These are phyloP conservation scores for Saturnia pavonia DNA, from an alignment of 2,888 invertebrate genomes.

Conservation along the genomic window DNA sequence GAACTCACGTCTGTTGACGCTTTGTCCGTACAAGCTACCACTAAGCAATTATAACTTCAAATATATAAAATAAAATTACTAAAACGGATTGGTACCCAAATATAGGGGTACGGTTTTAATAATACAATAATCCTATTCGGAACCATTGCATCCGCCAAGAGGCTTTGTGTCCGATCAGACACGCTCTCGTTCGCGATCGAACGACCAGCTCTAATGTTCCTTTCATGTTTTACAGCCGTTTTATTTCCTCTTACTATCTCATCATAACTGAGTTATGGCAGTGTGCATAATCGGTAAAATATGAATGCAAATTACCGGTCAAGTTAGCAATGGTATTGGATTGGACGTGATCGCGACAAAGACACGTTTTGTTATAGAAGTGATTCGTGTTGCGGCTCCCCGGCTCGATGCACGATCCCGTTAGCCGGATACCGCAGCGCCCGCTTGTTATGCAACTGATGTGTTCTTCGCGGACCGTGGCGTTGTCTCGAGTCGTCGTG, in stretches of 20 bases:
- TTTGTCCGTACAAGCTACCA: no score
- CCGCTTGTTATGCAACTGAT: conserved; percentile 75
- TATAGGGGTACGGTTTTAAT: background rate
- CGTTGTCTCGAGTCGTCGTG: conserved; percentile 38
- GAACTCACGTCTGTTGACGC: no score
- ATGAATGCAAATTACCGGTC: conserved; percentile 54
- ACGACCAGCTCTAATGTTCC: conserved; percentile 45
- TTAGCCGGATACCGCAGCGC: conserved; percentile 68
- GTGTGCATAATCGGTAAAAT: conserved; percentile 45
- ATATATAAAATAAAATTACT: no score
- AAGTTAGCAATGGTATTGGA: conserved; percentile 46
- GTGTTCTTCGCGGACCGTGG: conserved; percentile 46
- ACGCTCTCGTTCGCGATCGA: conserved; percentile 64
- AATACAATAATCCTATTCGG: conserved; percentile 31
- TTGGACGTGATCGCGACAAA: conserved; percentile 41
- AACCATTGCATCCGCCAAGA: conserved; percentile 49
- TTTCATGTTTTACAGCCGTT: conserved; percentile 43
- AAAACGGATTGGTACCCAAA: no score
- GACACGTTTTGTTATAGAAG: conserved; percentile 46
- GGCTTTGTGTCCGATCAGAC: conserved; percentile 65
- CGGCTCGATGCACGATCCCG: conserved; percentile 59
- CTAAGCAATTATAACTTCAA: no score
- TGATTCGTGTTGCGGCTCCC: conserved; percentile 42
- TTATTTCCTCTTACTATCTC: conserved; percentile 36
- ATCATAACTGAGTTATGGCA: conserved; percentile 34